Evolutionary conservation across 2,888 invertebrate species (phyloP), one percentile per base, ranked within the genome.

Genomic region (Dromius quadrimaculatus): DNA sequence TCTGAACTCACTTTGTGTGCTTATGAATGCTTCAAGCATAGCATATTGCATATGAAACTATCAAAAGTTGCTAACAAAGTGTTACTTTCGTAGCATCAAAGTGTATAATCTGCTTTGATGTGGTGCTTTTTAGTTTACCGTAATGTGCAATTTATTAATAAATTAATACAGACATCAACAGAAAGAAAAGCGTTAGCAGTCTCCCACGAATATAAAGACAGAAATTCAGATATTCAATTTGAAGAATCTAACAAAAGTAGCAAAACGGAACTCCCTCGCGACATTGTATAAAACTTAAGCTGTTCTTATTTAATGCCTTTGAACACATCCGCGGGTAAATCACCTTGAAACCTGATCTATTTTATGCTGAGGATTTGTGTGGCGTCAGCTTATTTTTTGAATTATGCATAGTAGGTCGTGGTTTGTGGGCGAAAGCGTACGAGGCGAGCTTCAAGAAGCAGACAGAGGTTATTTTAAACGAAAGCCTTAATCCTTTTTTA

Each of bases 321-420:
- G 62, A 70, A 70, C 70, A 70, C 70, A 70, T 70, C 62, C 70
- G 62, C 62, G 50, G 45, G 34, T 70, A 70, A 70, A 70, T 70
- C 62, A 70, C 62, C 47, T 61, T 57, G 19, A 62, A 47, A 41
- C 70, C 62, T 13, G 62, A 19, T 59, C 15, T 28, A 68, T 41
- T 59, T 59, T 70, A 62, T 70, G 62, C 32, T 13, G 34, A 17
- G 70, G 70, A 70, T 70, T 70, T 70, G 70, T 62, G 62, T 68
- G 50, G 50, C 61, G 70, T 70, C 70, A 70, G 70, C 70, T 70
- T 70, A 70, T 70, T 70, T 70, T 70, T 70, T 70, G 70, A 70
- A 70, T 70, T 70, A 70, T 70, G 70, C 70, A 70, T 70, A 70
- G 59, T 59, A 61, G 45, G 57, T 41, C 32, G 36, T 64, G 47